Evolutionary conservation across 2,888 invertebrate genomes (phyloP), one percentile per base, ranked within the genome.

Genomic region (Neelides folsomi): DNA sequence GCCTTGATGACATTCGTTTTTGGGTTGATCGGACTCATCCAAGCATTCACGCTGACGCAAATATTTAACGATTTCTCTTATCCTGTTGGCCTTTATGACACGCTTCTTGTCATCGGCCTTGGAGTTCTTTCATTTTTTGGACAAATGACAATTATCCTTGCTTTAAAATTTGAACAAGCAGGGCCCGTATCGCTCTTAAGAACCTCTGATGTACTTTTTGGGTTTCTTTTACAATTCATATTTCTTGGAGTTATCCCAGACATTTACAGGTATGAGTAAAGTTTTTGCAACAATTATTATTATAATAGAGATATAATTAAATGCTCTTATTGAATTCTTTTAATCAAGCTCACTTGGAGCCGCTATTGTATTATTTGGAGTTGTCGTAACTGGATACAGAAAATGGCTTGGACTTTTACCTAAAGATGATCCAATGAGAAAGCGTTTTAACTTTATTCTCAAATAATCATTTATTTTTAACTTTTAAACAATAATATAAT

Each of bases 161-260:
- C 60, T 10, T 47, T 62, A 2, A 60, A 60, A 37, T 59, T 52
- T 49, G 60, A 60, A 41, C 52, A 60, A 20, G 60, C 62, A 6
- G 62, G 62, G 13, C 56, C 57, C 34, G 54, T 62, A 10, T 53
- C 62, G 1, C 42, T 59, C 16, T 57, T 59, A 10, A 43, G 60
- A 27, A 60, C 60, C 13, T 52, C 48, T 13, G 61, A 61, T 39
- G 61, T 61, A 2, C 48, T 60, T 9, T 55, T 52, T 34, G 49
- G 52, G 13, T 61, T 61, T 41, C 16, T 59, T 2, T 61, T 59
- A 59, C 61, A 61, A 51, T 53, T 59, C 36, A 52, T 56, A 16
- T 61, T 61, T 40, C 44, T 61, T 6, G 42, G 46, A 9, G 51
- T 52, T 12, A 9, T 57, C 2, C 61, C 61, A 1, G 61, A 61